Evolutionary conservation across 2,113 vertebrate genomes (phyloP), one percentile per base, ranked within the genome.

Genomic region (Myocastor coypus): DNA sequence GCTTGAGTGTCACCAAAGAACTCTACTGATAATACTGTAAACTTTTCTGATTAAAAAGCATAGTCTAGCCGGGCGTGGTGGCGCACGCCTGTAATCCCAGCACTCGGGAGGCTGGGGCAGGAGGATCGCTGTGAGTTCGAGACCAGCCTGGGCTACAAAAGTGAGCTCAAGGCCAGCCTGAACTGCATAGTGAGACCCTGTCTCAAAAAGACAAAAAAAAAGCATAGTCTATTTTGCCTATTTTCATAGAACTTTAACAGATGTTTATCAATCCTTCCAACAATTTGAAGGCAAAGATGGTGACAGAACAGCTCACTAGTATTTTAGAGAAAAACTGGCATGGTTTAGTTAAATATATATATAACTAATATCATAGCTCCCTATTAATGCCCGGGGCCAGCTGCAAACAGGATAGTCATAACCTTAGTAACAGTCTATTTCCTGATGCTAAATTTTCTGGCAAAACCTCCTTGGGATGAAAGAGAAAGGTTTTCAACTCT

Each of bases 391-490:
- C 34, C 88, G 57, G 22, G 73, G 83, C 20, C 32, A 50, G 40
- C 64, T 96, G 95, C 66, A 83, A 91, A 88, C 34, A 82, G 3
- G 46, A 32, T 22, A 46, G 59, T 81, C 57, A 11, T 32, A 92
- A 92, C 19, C 82, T 89, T 37, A 59, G 87, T 52, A 83, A 83
- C 30, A 30, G 69, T 69, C 73, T 80, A 55, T 91, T 78, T 93
- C 71, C 40, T 91, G 50, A 17, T 40, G 24, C 87, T 84, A 37
- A 78, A 89, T 50, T 87, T 34, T 77, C 61, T 61, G 66, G 80
- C 61, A 93, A 92, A 61, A 96, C 42, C 68, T 86, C 40, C 8
- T 40, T 3, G 1, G 61, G 42, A 87, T 75, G 28, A 63, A 92
- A 75, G 32, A 73, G 42, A 24, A 89, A 34, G 57, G 37, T 68